phyloP scores from a whole-genome alignment of 2,797 vertebrate species.

The Novumbra hubbsi region DNA sequence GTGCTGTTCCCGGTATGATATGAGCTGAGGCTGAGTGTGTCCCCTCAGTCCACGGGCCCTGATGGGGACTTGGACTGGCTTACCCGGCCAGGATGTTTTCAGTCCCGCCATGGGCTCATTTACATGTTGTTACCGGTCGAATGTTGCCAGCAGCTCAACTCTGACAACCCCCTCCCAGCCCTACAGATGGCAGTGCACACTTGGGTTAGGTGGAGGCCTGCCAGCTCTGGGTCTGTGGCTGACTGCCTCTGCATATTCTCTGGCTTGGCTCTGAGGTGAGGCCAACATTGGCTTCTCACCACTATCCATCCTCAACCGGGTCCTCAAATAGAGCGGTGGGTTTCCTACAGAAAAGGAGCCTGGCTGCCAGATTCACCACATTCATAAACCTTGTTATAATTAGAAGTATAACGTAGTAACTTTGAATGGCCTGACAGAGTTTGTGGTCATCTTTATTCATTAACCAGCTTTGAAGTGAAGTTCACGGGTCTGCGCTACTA shows the following conservation, averaged over 20 bases:
- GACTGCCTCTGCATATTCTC: conserved; percentile 2
- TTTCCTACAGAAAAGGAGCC: background rate
- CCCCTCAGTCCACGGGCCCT: background rate
- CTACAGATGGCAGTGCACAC: conserved; percentile 15
- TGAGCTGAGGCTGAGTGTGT: background rate
- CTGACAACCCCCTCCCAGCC: background rate
- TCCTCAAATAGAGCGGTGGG: conserved; percentile 2
- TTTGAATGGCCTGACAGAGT: background rate
- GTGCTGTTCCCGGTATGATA: background rate
- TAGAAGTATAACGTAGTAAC: background rate
- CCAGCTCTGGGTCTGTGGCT: background rate
- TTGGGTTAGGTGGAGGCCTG: background rate
- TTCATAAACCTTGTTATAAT: background rate
- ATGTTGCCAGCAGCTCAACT: background rate
- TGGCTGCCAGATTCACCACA: background rate
- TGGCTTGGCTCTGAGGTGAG: conserved; percentile 4
- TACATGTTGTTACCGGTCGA: background rate
- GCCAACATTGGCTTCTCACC: conserved; percentile 9
- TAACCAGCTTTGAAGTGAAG: background rate
- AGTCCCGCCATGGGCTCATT: background rate
- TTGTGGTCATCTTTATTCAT: background rate
- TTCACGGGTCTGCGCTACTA: background rate
- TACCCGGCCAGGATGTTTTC: background rate
- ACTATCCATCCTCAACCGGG: background rate
- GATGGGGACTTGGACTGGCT: background rate